phyloP scores from a whole-genome alignment of 2,113 vertebrate genomes.

The Vulpes ferrilata region DNA sequence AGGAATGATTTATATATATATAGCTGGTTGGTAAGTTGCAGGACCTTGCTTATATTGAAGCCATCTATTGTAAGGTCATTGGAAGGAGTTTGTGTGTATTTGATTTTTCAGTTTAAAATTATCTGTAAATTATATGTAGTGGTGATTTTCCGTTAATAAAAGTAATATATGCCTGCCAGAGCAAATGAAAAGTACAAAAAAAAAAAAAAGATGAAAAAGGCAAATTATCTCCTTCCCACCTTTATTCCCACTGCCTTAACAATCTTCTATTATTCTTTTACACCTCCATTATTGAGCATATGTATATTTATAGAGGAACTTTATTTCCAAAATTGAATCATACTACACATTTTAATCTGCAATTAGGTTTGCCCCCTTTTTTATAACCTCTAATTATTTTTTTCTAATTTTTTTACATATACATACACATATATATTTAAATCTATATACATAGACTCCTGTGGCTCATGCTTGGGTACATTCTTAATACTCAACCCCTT shows the following conservation, averaged over 20 bases:
- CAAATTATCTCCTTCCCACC: neutral
- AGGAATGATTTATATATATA: neutral
- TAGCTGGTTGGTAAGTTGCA: neutral
- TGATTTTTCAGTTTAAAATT: constrained; percentile 27
- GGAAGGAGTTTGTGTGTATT: neutral
- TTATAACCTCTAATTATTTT: neutral
- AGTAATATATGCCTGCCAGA: neutral
- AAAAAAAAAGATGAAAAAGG: neutral
- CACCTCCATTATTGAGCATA: neutral
- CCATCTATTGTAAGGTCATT: neutral
- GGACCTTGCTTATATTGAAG: neutral
- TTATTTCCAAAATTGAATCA: constrained; percentile 11
- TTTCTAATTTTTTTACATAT: neutral
- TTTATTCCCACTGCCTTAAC: neutral
- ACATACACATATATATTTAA: neutral
- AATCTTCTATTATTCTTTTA: neutral
- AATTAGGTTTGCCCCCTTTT: neutral
- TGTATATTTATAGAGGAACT: no score
- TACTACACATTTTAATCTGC: neutral
- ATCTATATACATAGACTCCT: neutral
- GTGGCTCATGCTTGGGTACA: neutral
- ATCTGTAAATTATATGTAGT: neutral
- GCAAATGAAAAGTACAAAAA: constrained; percentile 14
- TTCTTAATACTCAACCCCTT: neutral
- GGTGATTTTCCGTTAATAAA: neutral